Evolutionary conservation across 2,113 vertebrate species (phyloP).

Genomic region (Cebidichthys violaceus): DNA sequence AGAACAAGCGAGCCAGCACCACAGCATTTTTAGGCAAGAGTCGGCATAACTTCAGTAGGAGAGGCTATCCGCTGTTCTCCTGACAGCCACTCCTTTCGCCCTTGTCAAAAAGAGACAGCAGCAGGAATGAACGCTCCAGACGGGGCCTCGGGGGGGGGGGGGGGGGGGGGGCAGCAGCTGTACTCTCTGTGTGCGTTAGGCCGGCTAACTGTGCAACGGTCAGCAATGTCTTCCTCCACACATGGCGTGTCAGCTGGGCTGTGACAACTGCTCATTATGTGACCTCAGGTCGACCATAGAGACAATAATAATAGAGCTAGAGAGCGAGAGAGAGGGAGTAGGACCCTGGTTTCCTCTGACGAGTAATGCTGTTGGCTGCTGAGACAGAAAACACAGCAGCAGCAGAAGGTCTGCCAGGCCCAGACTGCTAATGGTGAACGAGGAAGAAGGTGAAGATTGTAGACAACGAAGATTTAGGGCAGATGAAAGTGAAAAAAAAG

Average conservation of each 20-base stretch:
- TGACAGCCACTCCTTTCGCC: conserved; percentile 27
- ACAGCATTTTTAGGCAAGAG: conserved; percentile 34
- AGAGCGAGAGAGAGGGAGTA: background rate
- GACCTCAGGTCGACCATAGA: conserved; percentile 45
- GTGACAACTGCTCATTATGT: conserved; percentile 48
- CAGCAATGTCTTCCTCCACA: conserved; percentile 57
- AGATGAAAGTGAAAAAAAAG: conserved; percentile 16
- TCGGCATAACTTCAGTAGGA: conserved; percentile 50
- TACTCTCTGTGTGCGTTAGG: conserved; percentile 4
- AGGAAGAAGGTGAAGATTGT: conserved; percentile 11
- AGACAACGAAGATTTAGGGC: conserved; percentile 11
- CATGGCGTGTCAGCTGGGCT: conserved; percentile 43
- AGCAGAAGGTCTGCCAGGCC: conserved; percentile 32
- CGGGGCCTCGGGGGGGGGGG: conserved; percentile 26
- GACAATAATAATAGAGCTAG: conserved; percentile 1
- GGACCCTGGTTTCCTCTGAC: conserved; percentile 26
- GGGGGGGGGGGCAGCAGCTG: conserved; percentile 43
- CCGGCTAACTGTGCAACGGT: conserved; percentile 43
- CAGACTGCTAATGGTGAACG: conserved; percentile 4
- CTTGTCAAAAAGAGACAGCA: conserved; percentile 36
- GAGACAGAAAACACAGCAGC: conserved; percentile 41
- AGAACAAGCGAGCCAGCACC: background rate
- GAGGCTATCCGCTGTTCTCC: conserved; percentile 30
- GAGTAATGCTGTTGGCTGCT: conserved; percentile 37
- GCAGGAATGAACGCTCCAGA: conserved; percentile 51